A percentile compares a stretch with the other conserved stretches of the same genome.
phyloP scores from a whole-genome alignment of 2,113 vertebrate species.

The Paedocypris sp. region DNA sequence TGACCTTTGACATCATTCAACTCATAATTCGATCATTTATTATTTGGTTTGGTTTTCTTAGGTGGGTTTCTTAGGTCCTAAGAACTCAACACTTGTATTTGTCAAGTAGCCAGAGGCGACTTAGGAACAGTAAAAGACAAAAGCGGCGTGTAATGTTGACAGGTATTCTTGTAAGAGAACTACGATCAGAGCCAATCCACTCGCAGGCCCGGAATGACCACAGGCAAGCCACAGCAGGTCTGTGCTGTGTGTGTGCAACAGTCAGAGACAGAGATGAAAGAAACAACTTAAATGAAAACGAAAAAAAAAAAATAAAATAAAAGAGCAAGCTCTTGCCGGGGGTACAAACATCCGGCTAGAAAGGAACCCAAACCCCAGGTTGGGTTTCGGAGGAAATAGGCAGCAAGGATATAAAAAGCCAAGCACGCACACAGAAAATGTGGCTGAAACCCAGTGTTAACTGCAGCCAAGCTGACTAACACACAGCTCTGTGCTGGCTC shows the following conservation, averaged over 20 bases:
- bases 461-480: conserved; percentile 61
- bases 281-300: conserved; percentile 19
- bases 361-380: conserved; percentile 70
- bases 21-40: too few relatives aligned
- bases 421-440: conserved; percentile 47
- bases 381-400: conserved; percentile 70
- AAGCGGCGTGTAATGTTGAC: not conserved
- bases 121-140: conserved; percentile 2
- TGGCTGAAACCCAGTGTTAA: conserved; percentile 65
- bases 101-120: not conserved
- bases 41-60: too few relatives aligned
- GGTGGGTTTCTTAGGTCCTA: not conserved
- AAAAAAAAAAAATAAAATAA: not conserved
- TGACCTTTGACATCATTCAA: too few relatives aligned
- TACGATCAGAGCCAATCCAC: not conserved
- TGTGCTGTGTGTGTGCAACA: not conserved
- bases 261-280: conserved; percentile 16
- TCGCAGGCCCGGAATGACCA: not conserved
- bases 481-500: conserved; percentile 58
- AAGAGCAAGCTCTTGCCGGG: conserved; percentile 32
- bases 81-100: not conserved
- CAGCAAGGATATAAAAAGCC: conserved; percentile 43
- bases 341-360: conserved; percentile 61
- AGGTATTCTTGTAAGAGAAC: not conserved
- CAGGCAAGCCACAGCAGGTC: not conserved